Percentiles rank a stretch among this genome's conserved stretches.
Conservation (phyloP, 2,113 vertebrate genomes). For the Neomonachus schauinslandi region DNA sequence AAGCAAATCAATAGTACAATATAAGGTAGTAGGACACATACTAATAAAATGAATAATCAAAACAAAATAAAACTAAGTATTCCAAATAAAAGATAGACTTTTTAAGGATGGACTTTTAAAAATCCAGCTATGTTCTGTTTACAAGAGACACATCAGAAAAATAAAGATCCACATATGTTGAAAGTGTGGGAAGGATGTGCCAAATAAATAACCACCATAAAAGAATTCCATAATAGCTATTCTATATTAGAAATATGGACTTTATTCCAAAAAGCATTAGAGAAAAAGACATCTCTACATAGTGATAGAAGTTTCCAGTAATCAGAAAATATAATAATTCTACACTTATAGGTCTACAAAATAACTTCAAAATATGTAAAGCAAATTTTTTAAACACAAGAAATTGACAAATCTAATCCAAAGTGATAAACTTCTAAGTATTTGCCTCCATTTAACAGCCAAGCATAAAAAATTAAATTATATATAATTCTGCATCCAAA, state of each 20-base stretch:
- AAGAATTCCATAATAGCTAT: not conserved
- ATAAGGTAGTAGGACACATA: not conserved
- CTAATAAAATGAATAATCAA: not conserved
- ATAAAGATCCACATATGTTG: not conserved
- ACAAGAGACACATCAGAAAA: not conserved
- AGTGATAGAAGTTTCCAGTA: not conserved
- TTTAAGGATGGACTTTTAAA: not conserved
- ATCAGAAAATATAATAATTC: not conserved
- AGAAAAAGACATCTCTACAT: not conserved
- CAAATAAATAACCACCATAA: not conserved
- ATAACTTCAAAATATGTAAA: not conserved
- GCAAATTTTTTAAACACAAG: not conserved
- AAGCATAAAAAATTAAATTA: not conserved
- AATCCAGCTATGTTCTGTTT: not conserved
- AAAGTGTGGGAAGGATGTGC: not conserved
- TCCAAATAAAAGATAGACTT: not conserved
- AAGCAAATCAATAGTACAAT: not conserved
- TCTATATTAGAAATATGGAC: not conserved
- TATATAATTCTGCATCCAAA: not conserved
- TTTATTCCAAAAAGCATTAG: not conserved
- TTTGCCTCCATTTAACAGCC: not conserved
- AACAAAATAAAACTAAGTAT: not conserved
- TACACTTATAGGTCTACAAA: not conserved
- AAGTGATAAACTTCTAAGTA: not conserved
- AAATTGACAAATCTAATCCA: not conserved